Evolutionary conservation across 2,113 vertebrate genomes (phyloP), one percentile per base, ranked within the genome.

Genomic region (Arothron firmamentum): DNA sequence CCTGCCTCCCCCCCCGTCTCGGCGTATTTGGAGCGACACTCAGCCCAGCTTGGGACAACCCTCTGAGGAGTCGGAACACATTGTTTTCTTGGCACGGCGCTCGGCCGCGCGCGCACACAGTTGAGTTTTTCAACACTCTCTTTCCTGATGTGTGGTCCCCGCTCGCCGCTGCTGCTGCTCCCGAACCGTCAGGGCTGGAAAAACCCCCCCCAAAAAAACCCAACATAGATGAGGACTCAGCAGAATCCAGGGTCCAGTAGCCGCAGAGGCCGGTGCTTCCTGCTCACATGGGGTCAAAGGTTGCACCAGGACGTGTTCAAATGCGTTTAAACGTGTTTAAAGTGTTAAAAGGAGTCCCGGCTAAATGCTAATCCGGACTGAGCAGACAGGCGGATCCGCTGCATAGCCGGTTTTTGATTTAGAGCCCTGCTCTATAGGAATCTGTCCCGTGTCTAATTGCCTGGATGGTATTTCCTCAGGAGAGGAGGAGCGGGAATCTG

Each of bases 401-500:
- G 51, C 10, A 48, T 28, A 48, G 57, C 25, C 0, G 55, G 62
- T 45, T 62, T 76, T 46, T 43, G 31, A 70, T 70, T 65, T 49
- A 68, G 25, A 28, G 25, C 42, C 5, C 56, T 1, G 16, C 3
- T 31, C n/a, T 56, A n/a, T 17, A 47, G 65, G 77, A 75, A 79
- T 67, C 59, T 55, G 50, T 67, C 67, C 77, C 63, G 45, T 69
- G 80, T 81, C 74, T 85, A 83, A 85, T 75, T 80, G 76, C 71
- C 56, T 28, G 74, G 62, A 67, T 83, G 80, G 82, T 76, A 87
- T 85, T 85, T 84, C 85, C 82, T 83, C 78, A 70, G 71, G 38
- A 34, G 7, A 69, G 65, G 57, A 19, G 76, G 45, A 54, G 38
- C 15, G 65, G 62, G 68, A 48, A 58, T 52, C 50, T 15, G 13